Evolutionary conservation across 2,797 vertebrate genomes (phyloP), one percentile per base, ranked within the genome.

Genomic region (Rhyacichthys aspro): DNA sequence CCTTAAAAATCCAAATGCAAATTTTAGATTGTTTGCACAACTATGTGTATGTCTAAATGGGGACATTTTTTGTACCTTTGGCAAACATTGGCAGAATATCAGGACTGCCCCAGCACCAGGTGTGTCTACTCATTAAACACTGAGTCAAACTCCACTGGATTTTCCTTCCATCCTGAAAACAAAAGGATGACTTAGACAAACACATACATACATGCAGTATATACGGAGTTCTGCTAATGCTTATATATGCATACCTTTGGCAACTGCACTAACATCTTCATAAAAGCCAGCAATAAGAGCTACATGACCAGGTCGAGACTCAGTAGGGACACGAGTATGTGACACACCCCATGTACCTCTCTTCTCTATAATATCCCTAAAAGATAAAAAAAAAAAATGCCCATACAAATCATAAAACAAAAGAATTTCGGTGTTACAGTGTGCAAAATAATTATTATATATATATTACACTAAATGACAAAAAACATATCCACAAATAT

Each of bases 31-130:
- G 11, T 53, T 11, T 46, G 9, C 66, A 10, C 28, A 33, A 32
- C 37, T 50, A 18, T 95, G 81, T 1, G 93, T 94, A 75, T 19
- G 16, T 15, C 53, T 43, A 12, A 34, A 19, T 45, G 17, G 38
- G 46, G 15, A 43, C 23, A 39, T 53, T 39, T 15, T 66, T 14
- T 85, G 79, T 92, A 99, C 97, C 97, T 97, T 98, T 98, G 44
- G 97, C 94, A 92, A 99, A 99, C 95, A 99, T 99, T 17, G 94
- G 92, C 67, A 99, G 89, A 83, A 99, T 98, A 82, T 99, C 98
- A 44, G 96, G 96, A 70, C 97, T 99, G 72, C 98, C 98, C 98
- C 97, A 99, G 72, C 94, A 93, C 98, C 98, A 99, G 7, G 95
- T 94, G 71, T 95, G 92, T 84, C 89, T 94, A 85, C 95, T 99